Evolutionary conservation across 23 tunicate species (phyloP), one percentile per base, ranked within the genome.

Genomic region (Botrylloides violaceus): DNA sequence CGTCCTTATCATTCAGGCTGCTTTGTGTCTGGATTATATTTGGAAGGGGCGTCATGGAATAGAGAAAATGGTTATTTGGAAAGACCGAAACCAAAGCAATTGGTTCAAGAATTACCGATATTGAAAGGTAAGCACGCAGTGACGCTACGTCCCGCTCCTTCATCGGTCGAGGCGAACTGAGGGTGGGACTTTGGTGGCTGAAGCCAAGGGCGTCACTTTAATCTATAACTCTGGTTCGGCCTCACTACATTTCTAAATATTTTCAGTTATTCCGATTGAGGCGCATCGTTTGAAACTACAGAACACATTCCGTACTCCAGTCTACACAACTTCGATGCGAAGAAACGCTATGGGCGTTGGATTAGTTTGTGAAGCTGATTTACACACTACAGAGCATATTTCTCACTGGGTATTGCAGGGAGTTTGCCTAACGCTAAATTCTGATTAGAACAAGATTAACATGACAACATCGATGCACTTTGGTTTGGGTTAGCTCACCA

Each of bases 331-430:
- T 36, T 85, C 94, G 26, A 86, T 84, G 94, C 81, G 98, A 3
- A 73, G 98, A 23, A 93, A 93, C 66, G 98, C 98, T 23, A 93
- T 93, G 98, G 98, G 98, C 12, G 95, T 81, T n/a, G 98, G 98
- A 32, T 79, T 93, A 25, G 98, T 93, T 21, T 93, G 86, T 61
- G 57, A 75, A 23, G 95, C 98, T 21, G 98, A 93, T 78, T 70
- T 93, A 15, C 82, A 70, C 70, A 85, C 98, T 4, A 77, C 80
- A 22, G 94, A 93, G 53, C 98, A 93, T 57, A 81, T 78, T 28
- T 93, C 98, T 12, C 98, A 93, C 56, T 93, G 98, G 98, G 82
- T 93, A 1, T 68, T 93, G 19, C 98, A 93, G 48, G 93, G 94
- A 4, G 95, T 93, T 21, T 86, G 94, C 33, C 95, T 93, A n/a